These are phyloP conservation scores for Pandemis corylana DNA, from an alignment of 2,888 invertebrate genomes.

Conservation along the genomic window DNA sequence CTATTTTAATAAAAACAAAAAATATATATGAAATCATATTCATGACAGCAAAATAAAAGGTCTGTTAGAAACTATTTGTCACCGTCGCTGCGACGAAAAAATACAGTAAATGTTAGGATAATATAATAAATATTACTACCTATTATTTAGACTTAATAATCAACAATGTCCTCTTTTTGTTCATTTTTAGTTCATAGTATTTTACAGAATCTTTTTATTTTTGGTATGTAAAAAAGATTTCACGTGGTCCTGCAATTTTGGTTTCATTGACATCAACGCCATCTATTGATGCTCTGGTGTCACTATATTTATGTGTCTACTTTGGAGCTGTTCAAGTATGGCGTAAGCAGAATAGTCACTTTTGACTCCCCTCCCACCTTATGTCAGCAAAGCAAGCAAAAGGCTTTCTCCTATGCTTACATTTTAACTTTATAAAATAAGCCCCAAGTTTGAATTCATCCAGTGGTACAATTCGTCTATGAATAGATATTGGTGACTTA, in stretches of 20 bases:
- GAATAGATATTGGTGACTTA: too few relatives aligned
- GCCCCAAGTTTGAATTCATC: too few relatives aligned
- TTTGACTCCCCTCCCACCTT: too few relatives aligned
- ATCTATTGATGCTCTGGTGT: not conserved
- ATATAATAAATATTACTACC: not conserved
- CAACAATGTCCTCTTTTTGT: too few relatives aligned
- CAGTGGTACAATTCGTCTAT: too few relatives aligned
- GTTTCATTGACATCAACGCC: constrained; percentile 1
- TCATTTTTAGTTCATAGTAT: too few relatives aligned
- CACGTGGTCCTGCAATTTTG: not conserved
- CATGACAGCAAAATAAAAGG: not conserved
- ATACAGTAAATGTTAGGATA: not conserved
- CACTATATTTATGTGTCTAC: not conserved
- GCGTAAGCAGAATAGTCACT: too few relatives aligned
- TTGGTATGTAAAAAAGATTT: not conserved
- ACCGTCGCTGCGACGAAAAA: constrained; percentile 7
- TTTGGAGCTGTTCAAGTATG: too few relatives aligned
- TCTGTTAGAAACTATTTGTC: not conserved
- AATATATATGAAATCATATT: not conserved
- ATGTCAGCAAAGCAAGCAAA: too few relatives aligned
- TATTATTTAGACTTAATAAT: not conserved
- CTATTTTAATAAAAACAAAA: too few relatives aligned
- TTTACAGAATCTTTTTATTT: not conserved
- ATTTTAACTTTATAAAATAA: too few relatives aligned
- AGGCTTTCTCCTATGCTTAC: too few relatives aligned